Base-by-base conservation (phyloP, 2,797 vertebrate species). In the Phataginus tetradactyla region DNA sequence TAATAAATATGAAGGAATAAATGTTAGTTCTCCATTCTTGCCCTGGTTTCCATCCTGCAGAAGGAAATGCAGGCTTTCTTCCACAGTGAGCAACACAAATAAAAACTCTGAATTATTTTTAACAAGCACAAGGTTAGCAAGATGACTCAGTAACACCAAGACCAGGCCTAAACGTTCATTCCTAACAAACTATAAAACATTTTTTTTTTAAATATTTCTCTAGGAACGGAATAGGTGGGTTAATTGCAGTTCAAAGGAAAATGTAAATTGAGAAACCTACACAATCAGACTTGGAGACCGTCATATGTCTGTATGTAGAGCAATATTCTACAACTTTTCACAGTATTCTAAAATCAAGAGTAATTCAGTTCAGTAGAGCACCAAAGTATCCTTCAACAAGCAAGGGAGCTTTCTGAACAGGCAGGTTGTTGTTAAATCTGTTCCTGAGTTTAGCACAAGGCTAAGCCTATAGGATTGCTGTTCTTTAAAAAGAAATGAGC, bases 71-170 rank as follows among this genome's bases (percentile, higher is more conserved):
- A 59, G 71, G 51, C 42, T 92, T 68, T 61, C 81, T 66, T 59
- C 86, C 72, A 37, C 2, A n/a, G 45, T 32, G 49, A 37, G 49
- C 18, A 51, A 23, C 12, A 23, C 72, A 3, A 37, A 64, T 63
- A 77, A 72, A 74, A 88, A 85, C 49, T 83, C 0, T 12, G 34
- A 77, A 74, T 66, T 93, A 85, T 81, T 91, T 91, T 89, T 94
- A 90, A 61, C 88, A 79, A 91, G 93, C 6, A 0, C 27, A 4
- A 45, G 17, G 37, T 45, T 57, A 72, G 15, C 20, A 71, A 63
- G 87, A 90, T 86, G 92, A 90, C 29, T 95, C 96, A 74, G 79
- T 34, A 42, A 68, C 25, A 80, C 74, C 83, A 66, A 77, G 61
- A n/a, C 66, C 53, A 64, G 83, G 55, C 42, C 49, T 37, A n/a